Conservation (phyloP, 2,888 invertebrate genomes). For the Carcina quercana region DNA sequence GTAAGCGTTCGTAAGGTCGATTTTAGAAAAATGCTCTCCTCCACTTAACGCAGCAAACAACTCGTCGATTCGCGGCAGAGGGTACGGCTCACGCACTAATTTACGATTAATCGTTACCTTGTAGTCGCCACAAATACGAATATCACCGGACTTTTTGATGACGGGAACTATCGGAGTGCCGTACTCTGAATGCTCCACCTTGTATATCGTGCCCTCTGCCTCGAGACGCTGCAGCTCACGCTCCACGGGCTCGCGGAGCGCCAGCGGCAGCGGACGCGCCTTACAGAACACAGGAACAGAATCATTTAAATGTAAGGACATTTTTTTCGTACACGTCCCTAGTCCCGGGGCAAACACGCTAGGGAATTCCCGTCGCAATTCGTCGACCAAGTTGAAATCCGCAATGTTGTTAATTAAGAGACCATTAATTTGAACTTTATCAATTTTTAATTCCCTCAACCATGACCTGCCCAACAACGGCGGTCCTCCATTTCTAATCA, state of each 20-base stretch:
- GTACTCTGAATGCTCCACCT: conserved; percentile 3
- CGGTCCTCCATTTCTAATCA: too few relatives aligned
- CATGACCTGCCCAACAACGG: too few relatives aligned
- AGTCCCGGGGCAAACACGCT: too few relatives aligned
- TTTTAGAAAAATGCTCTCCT: background rate
- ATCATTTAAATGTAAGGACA: too few relatives aligned
- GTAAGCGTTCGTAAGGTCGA: background rate
- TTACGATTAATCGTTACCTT: background rate
- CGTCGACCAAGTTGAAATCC: too few relatives aligned
- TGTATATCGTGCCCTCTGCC: conserved; percentile 1
- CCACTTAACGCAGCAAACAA: background rate
- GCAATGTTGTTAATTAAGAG: too few relatives aligned
- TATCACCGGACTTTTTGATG: conserved; percentile 1
- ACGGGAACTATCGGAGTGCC: background rate
- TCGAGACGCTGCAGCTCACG: too few relatives aligned
- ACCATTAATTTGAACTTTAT: too few relatives aligned
- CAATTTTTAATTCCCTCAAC: too few relatives aligned
- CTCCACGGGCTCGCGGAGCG: background rate
- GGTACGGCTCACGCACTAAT: background rate
- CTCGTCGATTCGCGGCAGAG: background rate
- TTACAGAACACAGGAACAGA: background rate
- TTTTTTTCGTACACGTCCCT: too few relatives aligned
- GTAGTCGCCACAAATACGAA: background rate
- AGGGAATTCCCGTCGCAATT: too few relatives aligned
- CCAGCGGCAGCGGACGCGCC: background rate